Conservation (phyloP, 2,797 vertebrate genomes). For the Pangasius sanitwongsei region DNA sequence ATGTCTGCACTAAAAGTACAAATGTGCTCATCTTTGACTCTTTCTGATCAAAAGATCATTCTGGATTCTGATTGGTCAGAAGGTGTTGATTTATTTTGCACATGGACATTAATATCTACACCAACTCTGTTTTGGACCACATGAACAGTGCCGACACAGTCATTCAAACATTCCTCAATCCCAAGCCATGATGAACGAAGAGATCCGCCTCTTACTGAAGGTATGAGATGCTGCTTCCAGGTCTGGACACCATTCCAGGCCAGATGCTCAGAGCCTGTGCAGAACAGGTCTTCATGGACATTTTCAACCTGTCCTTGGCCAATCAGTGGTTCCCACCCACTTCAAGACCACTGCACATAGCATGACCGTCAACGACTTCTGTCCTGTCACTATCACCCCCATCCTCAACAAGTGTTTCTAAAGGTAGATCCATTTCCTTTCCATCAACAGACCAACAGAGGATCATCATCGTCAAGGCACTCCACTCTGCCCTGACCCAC, state of each 20-base stretch:
- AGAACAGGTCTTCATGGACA: neutral
- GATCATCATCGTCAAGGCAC: neutral
- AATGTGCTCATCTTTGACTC: neutral
- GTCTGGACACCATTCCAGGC: neutral
- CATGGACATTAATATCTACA: neutral
- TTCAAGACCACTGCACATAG: neutral
- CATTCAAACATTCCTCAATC: neutral
- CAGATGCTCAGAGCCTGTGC: neutral
- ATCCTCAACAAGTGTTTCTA: neutral
- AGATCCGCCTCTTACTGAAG: neutral
- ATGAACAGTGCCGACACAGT: neutral
- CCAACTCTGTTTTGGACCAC: too few relatives aligned
- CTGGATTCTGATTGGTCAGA: conserved; percentile 15
- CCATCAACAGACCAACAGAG: neutral
- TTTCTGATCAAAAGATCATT: neutral
- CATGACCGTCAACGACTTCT: neutral
- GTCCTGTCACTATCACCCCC: neutral
- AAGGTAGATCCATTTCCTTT: neutral
- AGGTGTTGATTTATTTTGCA: neutral
- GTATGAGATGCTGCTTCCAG: neutral
- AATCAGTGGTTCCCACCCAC: neutral
- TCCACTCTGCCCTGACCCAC: neutral
- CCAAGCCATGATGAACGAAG: neutral
- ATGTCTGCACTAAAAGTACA: neutral
- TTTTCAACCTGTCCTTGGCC: neutral